These are phyloP conservation scores for Xiphydria camelus DNA, from an alignment of 2,888 invertebrate species.

Conservation along the genomic window DNA sequence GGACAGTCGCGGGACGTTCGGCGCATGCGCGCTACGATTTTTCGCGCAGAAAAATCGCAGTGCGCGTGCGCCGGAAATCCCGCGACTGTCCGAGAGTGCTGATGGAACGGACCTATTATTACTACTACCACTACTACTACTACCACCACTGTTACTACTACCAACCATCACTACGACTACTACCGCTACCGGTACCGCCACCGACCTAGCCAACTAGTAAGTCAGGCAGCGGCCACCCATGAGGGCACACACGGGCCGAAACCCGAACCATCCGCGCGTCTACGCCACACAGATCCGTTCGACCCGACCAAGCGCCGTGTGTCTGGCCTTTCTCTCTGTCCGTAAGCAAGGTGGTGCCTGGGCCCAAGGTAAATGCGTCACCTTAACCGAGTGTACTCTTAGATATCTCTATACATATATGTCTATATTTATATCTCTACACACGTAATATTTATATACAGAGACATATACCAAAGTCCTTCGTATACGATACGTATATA, in stretches of 20 bases:
- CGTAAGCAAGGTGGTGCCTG: conserved; percentile 58
- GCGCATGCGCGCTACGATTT: no score
- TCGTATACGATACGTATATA: conserved; percentile 22
- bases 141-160: conserved; percentile 32
- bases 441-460: conserved; percentile 20
- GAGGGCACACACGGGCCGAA: conserved; percentile 49
- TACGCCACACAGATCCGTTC: conserved; percentile 42
- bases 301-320: conserved; percentile 53
- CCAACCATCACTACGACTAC: conserved; percentile 29
- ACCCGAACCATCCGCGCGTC: conserved; percentile 50
- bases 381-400: conserved; percentile 59
- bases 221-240: conserved; percentile 52
- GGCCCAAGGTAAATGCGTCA: conserved; percentile 60
- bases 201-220: conserved; percentile 45
- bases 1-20: no score
- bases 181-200: conserved; percentile 14
- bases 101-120: no score
- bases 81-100: no score
- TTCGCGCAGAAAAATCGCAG: no score
- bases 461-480: conserved; percentile 13
- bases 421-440: no score
- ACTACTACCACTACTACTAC: conserved; percentile 39
- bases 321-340: conserved; percentile 56
- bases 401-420: conserved; percentile 42
- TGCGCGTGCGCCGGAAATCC: no score